phyloP scores from a whole-genome alignment of 2,113 vertebrate genomes.

The Verasper variegatus region DNA sequence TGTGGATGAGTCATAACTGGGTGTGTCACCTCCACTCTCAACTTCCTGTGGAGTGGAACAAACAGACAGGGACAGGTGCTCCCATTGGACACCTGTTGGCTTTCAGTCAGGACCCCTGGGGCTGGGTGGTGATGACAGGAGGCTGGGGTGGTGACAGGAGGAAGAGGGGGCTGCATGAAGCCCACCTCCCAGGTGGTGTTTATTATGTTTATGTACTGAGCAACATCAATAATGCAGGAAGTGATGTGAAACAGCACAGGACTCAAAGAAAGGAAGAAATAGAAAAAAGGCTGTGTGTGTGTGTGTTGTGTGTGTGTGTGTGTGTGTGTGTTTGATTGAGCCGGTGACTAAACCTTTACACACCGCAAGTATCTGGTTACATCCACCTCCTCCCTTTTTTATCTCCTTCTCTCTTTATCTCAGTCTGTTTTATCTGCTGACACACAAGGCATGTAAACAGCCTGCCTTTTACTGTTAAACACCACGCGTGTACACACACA shows the following conservation, averaged over 20 bases:
- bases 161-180: slow-evolving; percentile 20
- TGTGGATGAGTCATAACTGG: background rate
- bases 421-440: slow-evolving; percentile 42
- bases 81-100: slow-evolving; percentile 70
- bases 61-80: slow-evolving; percentile 50
- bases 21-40: background rate
- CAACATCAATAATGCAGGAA: slow-evolving; percentile 58
- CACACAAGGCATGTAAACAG: slow-evolving; percentile 49
- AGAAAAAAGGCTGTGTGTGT: no score
- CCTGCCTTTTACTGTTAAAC: slow-evolving; percentile 22
- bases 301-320: slow-evolving; percentile 1
- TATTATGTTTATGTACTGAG: slow-evolving; percentile 2
- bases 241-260: slow-evolving; percentile 10
- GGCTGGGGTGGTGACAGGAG: slow-evolving; percentile 23
- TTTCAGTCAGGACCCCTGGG: slow-evolving; percentile 59
- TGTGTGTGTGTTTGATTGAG: slow-evolving; percentile 9
- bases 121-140: slow-evolving; percentile 37
- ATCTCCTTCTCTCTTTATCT: slow-evolving; percentile 36
- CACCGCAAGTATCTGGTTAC: slow-evolving; percentile 33
- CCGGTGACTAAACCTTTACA: slow-evolving; percentile 27
- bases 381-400: slow-evolving; percentile 19
- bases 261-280: no score
- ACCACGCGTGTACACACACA: slow-evolving; percentile 3
- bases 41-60: slow-evolving; percentile 5
- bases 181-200: slow-evolving; percentile 61